These are phyloP conservation scores for Muscicapa striata DNA, from an alignment of 2,797 vertebrate species.

Conservation along the genomic window DNA sequence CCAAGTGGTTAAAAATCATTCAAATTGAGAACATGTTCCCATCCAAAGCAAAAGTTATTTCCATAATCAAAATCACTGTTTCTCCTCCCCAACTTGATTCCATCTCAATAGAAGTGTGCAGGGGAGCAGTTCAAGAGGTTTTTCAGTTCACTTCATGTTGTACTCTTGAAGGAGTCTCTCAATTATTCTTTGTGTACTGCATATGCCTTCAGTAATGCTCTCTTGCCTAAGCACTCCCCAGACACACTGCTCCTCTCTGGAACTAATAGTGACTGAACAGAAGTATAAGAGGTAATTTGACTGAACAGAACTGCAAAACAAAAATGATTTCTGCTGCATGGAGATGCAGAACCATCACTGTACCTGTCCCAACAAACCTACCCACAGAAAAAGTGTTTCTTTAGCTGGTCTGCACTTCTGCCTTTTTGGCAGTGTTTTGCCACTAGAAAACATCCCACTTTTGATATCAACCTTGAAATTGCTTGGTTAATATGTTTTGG, in stretches of 20 bases:
- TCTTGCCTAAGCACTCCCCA: not conserved
- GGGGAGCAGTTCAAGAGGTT: not conserved
- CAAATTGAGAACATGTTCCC: not conserved
- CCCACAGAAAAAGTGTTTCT: not conserved
- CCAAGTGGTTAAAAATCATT: not conserved
- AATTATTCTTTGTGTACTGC: not conserved
- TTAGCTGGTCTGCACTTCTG: not conserved
- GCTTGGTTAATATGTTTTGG: not conserved
- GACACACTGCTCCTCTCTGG: not conserved
- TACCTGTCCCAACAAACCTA: not conserved
- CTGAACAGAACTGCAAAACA: not conserved
- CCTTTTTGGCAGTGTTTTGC: not conserved
- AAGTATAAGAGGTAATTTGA: not conserved
- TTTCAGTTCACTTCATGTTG: not conserved
- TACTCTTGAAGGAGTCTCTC: not conserved
- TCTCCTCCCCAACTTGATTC: not conserved
- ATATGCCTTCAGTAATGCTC: not conserved
- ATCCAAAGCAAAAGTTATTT: not conserved
- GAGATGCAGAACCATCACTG: not conserved
- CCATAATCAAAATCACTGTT: not conserved
- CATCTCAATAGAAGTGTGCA: not conserved
- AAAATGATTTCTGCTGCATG: not conserved
- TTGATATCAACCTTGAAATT: not conserved
- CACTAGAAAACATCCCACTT: not conserved
- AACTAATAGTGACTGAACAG: not conserved